Evolutionary conservation across 2,888 invertebrate species (phyloP), one percentile per base, ranked within the genome.

Genomic region (Nebria salina): DNA sequence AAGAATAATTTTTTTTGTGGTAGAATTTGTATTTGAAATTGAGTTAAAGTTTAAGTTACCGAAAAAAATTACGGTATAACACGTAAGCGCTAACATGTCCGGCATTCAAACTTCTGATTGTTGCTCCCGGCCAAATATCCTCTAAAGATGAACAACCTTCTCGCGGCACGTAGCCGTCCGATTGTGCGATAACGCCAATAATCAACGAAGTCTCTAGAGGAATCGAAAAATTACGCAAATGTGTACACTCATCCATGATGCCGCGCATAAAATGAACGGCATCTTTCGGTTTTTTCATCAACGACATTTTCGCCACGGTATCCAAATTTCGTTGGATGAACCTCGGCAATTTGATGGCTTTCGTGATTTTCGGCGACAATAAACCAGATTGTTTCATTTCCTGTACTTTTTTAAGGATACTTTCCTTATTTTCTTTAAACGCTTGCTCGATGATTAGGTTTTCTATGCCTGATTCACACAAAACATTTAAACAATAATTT

Each of bases 201-300:
- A 97, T 95, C 76, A 98, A 90, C 9, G 95, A 94, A 0, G 98
- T 96, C 87, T 99, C 98, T 75, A 93, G 93, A 0, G 96, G 96
- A 15, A 94, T 90, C 1, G 97, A 95, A 87, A 98, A 99, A 89
- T 98, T 98, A 84, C 94, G 96, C 66, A 99, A 90, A 90, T 98
- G 98, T 0, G 99, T 99, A 88, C 98, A 99, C 88, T 99, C 98
- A 87, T 99, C 99, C 99, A 99, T 99, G 84, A 99, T 94, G 0
- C 98, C 98, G 75, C 96, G 91, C 98, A 99, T 98, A 87, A 99
- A 98, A 89, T 96, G 95, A 78, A 96, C 85, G 0, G 96, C 95
- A 88, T 97, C 96, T n/a, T 72, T 26, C 7, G 81, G 81, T 72
- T 81, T 81, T 15, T 68, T 41, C 72, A 20, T n/a, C 20, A 75